Base-by-base conservation (phyloP, 2,797 vertebrate species). In the Poeciliopsis presidionis region DNA sequence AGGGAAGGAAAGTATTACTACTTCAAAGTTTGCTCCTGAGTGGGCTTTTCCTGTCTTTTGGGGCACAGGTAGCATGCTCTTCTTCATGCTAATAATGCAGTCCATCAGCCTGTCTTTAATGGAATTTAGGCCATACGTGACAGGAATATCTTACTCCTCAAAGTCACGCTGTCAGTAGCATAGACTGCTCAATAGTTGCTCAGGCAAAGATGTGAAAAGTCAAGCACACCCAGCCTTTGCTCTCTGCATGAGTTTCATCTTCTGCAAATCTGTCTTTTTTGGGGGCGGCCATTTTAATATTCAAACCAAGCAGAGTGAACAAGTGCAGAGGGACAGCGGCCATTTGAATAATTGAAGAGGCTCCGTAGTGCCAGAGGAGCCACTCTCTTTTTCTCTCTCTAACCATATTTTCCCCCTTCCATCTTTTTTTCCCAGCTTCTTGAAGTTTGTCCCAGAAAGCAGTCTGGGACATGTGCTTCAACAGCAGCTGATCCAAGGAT, bases 311-410 rank as follows among this genome's bases (percentile, higher is more conserved):
- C 87, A 87, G 87, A 87, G 88, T 93, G 93, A 94, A 95, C 92
- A 94, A 94, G 94, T 94, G 91, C 93, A 92, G 88, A 91, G 93
- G 93, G 92, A 94, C 93, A 91, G 90, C 87, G 88, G 85, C 88
- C 92, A 93, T 91, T 88, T 95, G 91, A 96, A 95, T 95, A 94
- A 95, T 95, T 95, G 90, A 96, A 93, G 88, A 91, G 89, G 86
- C 91, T 90, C 79, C 51, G 69, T 90, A 87, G 86, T 77, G 87
- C 89, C 85, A 81, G 80, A 92, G 89, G 88, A 94, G 87, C 81
- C 83, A 91, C 87, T 87, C 90, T 87, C 84, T 81, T 76, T 53
- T 41, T 75, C 74, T 80, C 74, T 76, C 82, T 84, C 86, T 84
- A 12, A 74, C 80, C 81, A 83, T 87, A 82, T 89, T 88, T 86